A percentile compares a stretch with the other conserved stretches of the same genome.
These are phyloP conservation scores for Etheostoma perlongum DNA, from an alignment of 2,797 vertebrate species.

Conservation along the genomic window DNA sequence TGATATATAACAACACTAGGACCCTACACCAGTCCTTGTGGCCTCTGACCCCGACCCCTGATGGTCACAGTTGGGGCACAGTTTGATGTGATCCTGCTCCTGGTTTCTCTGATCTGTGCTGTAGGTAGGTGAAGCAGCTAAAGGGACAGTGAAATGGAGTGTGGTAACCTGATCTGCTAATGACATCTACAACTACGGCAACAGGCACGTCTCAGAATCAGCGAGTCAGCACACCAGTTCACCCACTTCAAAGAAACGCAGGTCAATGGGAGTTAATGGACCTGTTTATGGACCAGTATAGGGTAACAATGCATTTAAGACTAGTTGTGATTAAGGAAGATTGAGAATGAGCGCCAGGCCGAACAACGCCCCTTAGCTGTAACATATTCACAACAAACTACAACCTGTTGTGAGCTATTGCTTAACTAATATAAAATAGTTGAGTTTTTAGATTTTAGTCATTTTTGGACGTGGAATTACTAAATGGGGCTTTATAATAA, in stretches of 20 bases:
- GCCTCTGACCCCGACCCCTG: constrained; percentile 73
- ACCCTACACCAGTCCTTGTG: constrained; percentile 69
- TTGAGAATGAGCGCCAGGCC: background rate
- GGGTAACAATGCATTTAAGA: constrained; percentile 61
- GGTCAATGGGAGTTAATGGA: constrained; percentile 67
- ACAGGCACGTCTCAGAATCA: constrained; percentile 69
- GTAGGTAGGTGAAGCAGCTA: constrained; percentile 71
- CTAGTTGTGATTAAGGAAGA: constrained; percentile 17
- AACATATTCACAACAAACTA: no score
- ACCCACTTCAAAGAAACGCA: constrained; percentile 67
- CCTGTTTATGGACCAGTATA: constrained; percentile 45
- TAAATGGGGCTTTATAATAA: background rate
- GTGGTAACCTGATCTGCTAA: constrained; percentile 70
- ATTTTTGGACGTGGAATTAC: background rate
- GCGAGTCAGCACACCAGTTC: constrained; percentile 65
- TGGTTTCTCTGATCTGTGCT: constrained; percentile 80
- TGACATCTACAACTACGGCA: constrained; percentile 65
- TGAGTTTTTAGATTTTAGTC: background rate
- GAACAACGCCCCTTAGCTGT: no score
- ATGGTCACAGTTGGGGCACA: constrained; percentile 78
- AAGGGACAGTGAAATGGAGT: constrained; percentile 70
- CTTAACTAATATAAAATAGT: background rate
- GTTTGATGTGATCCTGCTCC: constrained; percentile 59
- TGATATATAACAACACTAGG: constrained; percentile 88
- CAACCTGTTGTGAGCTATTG: no score